Base-by-base conservation (phyloP, 2,113 vertebrate species). In the Odontesthes bonariensis region DNA sequence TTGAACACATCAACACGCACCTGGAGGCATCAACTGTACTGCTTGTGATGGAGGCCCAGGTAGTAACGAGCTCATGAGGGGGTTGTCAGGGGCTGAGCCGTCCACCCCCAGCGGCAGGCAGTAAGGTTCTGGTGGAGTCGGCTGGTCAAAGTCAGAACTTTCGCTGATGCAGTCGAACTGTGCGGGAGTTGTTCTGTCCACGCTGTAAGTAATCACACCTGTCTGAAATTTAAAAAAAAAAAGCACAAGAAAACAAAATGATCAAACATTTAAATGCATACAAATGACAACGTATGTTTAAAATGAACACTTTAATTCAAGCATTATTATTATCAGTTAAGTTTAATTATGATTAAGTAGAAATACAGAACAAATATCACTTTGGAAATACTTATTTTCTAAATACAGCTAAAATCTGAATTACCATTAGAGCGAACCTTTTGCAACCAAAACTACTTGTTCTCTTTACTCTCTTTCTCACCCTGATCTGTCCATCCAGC, bases 11-110 rank as follows among this genome's bases (percentile, higher is more conserved):
- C 23, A 42, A 23, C 66, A 86, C 92, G 64, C 80, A 98, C 98
- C 98, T 94, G 97, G 96, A 62, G 96, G 96, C 94, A 97, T 95
- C 57, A 98, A 95, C 76, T 95, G 97, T 11, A 97, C 92, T 51
- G 85, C 85, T 12, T 95, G 78, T 1, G 85, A 89, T 35, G 94
- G 91, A 9, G 93, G 31, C 7, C 62, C 91, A 0, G 95, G 95
- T 46, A 95, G 70, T 0, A 96, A 85, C 0, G 94, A 95, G 0
- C 88, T 93, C 91, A 98, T 92, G 47, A 97, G 75, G 0, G 93
- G 90, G 61, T 98, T 97, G 62, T 96, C 94, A 1, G 94, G 61
- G 42, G 82, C 16, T 14, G 57, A 81, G 3, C 88, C 83, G 1
- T 80, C 92, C 19, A 84, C 0, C 0, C 96, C 96, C 27, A 72